Evolutionary conservation across 2,888 invertebrate genomes (phyloP).

Genomic region (Cremastinae sp.): DNA sequence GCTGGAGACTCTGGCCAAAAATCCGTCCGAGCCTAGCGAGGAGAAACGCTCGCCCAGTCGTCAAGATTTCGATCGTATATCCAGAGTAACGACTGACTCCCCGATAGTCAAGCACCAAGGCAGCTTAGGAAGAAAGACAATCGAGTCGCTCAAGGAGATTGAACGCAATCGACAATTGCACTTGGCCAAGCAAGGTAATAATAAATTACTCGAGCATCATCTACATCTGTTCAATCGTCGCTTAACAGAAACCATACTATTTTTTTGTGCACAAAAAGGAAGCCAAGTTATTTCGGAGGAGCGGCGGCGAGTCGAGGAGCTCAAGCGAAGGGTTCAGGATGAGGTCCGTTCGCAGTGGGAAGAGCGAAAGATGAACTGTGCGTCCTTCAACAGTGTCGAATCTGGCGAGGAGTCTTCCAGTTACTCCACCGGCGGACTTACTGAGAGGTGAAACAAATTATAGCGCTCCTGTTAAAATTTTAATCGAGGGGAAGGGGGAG

Average conservation of each 20-base stretch:
- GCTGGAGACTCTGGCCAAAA: conserved; percentile 80
- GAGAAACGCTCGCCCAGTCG: conserved; percentile 86
- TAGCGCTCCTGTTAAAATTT: not conserved
- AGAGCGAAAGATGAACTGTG: conserved; percentile 84
- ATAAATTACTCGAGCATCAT: not conserved
- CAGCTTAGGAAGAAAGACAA: conserved; percentile 88
- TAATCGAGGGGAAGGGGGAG: not conserved
- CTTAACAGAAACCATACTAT: too few species aligned
- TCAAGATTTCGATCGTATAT: conserved; percentile 93
- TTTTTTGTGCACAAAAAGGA: conserved; percentile 81
- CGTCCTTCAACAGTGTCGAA: conserved; percentile 84
- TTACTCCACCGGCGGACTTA: conserved; percentile 82
- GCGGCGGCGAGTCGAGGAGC: conserved; percentile 91
- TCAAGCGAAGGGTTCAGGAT: conserved; percentile 92
- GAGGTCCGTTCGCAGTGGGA: conserved; percentile 96
- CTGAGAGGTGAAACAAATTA: conserved; percentile 79
- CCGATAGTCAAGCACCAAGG: conserved; percentile 86
- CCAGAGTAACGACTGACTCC: conserved; percentile 92
- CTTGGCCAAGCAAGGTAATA: conserved; percentile 93
- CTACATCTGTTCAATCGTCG: too few species aligned
- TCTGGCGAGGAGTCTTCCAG: conserved; percentile 84
- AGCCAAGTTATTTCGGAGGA: conserved; percentile 96
- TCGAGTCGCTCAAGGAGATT: conserved; percentile 93
- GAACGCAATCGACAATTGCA: conserved; percentile 92
- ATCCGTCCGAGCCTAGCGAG: conserved; percentile 70